These are phyloP conservation scores for Creontiades dilutus DNA, from an alignment of 2,888 invertebrate species.

Conservation along the genomic window DNA sequence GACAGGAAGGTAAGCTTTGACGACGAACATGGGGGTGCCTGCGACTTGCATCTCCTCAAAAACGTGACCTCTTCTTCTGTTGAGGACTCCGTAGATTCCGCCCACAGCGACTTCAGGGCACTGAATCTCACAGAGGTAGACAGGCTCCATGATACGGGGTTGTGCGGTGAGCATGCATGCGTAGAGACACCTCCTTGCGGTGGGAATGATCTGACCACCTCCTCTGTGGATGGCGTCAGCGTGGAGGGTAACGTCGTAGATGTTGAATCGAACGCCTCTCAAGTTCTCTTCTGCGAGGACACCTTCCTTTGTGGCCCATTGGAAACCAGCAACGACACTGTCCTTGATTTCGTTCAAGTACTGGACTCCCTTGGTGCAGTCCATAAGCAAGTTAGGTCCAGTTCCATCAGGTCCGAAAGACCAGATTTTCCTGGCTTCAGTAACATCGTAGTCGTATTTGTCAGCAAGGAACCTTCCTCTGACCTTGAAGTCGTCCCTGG, in stretches of 20 bases:
- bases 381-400: slow-evolving; percentile 97
- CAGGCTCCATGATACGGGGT: slow-evolving; percentile 98
- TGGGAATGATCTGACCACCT: slow-evolving; percentile 99
- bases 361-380: slow-evolving; percentile 99
- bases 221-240: slow-evolving; percentile 99
- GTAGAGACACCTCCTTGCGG: slow-evolving; percentile 97
- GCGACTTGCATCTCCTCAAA: slow-evolving; percentile 97
- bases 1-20: slow-evolving; percentile 99
- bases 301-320: slow-evolving; percentile 99
- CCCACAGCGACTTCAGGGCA: slow-evolving; percentile 97
- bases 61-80: slow-evolving; percentile 97
- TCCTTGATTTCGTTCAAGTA: slow-evolving; percentile 99
- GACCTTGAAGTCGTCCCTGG: slow-evolving; percentile 97
- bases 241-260: slow-evolving; percentile 99
- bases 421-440: slow-evolving; percentile 99
- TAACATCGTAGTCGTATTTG: slow-evolving; percentile 97
- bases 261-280: slow-evolving; percentile 96
- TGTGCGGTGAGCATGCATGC: slow-evolving; percentile 95
- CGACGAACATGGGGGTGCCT: slow-evolving; percentile 99
- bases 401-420: slow-evolving; percentile 99
- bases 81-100: slow-evolving; percentile 98
- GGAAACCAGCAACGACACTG: slow-evolving; percentile 98
- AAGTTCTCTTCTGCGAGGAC: slow-evolving; percentile 99
- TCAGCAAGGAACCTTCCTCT: slow-evolving; percentile 96
- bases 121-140: slow-evolving; percentile 99